A percentile compares a stretch with the other conserved stretches of the same genome.
Evolutionary conservation across 2,888 invertebrate species (phyloP).

Genomic region (Coelinius sp.): DNA sequence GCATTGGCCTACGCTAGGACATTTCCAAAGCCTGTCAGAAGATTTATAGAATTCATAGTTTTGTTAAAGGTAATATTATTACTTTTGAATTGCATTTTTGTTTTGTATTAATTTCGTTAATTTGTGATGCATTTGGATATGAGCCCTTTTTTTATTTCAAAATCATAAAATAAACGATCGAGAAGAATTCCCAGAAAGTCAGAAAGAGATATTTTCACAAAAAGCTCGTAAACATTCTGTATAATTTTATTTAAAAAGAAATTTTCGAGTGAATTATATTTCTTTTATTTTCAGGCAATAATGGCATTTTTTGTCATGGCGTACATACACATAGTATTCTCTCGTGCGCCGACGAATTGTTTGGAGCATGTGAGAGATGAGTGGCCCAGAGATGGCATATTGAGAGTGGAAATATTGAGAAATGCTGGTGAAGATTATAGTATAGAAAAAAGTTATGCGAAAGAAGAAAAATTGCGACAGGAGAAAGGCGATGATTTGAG

Average conservation of each 20-base stretch:
- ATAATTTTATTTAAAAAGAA: too few relatives aligned
- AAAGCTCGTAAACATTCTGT: too few relatives aligned
- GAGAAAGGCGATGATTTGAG: conserved; percentile 76
- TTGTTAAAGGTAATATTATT: conserved; percentile 79
- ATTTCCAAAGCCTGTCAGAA: conserved; percentile 86
- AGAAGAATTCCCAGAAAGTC: too few relatives aligned
- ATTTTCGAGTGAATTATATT: conserved; percentile 57
- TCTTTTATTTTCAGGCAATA: conserved; percentile 77
- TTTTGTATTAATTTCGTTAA: conserved; percentile 51
- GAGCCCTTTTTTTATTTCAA: too few relatives aligned
- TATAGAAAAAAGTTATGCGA: conserved; percentile 87
- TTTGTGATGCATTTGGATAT: too few relatives aligned
- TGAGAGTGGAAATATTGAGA: conserved; percentile 89
- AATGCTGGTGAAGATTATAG: conserved; percentile 82
- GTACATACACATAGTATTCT: conserved; percentile 96
- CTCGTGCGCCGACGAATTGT: conserved; percentile 93
- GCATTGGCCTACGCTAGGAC: conserved; percentile 93
- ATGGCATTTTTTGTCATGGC: conserved; percentile 90
- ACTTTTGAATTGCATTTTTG: conserved; percentile 31
- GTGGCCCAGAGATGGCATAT: conserved; percentile 96
- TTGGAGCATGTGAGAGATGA: conserved; percentile 87
- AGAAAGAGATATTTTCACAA: too few relatives aligned
- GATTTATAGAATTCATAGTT: conserved; percentile 87
- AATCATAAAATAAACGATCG: too few relatives aligned
- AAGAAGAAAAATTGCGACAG: conserved; percentile 81